These are phyloP conservation scores for Halcyon leucocephala DNA, from an alignment of 2,797 vertebrate genomes.

Conservation along the genomic window DNA sequence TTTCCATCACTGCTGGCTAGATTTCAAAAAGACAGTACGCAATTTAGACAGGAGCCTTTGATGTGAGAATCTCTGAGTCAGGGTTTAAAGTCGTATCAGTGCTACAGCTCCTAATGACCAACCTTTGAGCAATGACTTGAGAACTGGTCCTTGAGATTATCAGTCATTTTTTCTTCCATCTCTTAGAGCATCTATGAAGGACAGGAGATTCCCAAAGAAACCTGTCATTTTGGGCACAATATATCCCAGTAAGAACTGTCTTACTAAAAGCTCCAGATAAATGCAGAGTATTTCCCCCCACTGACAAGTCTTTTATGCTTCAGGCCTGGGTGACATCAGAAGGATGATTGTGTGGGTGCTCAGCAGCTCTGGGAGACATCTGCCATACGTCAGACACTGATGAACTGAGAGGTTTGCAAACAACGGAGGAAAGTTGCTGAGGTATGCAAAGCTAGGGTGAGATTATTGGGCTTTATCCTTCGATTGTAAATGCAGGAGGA, in stretches of 20 bases:
- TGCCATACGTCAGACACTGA: background rate
- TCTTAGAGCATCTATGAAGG: background rate
- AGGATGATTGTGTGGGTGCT: background rate
- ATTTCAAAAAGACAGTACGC: background rate
- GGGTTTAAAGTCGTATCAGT: background rate
- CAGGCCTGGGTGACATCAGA: background rate
- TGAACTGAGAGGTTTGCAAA: background rate
- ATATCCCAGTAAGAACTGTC: background rate
- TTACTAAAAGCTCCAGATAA: background rate
- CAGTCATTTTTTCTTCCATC: background rate
- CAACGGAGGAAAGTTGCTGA: background rate
- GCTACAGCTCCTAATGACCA: background rate
- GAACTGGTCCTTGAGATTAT: background rate
- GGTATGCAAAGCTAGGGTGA: background rate
- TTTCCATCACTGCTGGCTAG: background rate
- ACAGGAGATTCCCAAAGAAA: background rate
- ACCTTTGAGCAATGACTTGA: background rate
- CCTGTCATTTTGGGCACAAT: background rate
- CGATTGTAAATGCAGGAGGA: background rate
- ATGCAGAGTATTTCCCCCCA: background rate
- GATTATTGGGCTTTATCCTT: conserved; percentile 20
- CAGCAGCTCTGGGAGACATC: background rate
- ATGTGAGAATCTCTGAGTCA: background rate
- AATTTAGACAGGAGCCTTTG: background rate
- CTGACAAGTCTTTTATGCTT: background rate